Evolutionary conservation across 2,888 invertebrate species (phyloP).

Genomic region (Drosophila greeni): DNA sequence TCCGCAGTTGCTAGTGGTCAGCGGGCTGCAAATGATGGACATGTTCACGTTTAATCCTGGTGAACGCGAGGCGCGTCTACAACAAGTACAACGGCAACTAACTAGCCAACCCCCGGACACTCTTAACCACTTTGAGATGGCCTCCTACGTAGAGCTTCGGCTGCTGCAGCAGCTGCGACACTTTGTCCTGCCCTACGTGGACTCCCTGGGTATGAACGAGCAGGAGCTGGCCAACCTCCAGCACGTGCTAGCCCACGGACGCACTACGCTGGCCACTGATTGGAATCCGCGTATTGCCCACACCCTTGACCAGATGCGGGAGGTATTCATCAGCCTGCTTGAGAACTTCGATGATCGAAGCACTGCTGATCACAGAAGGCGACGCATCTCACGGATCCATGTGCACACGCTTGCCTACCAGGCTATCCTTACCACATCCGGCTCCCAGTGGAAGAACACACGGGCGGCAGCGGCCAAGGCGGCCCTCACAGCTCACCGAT

Average conservation of each 20-base stretch:
- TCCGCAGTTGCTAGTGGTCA: conserved; percentile 87
- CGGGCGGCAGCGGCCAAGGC: conserved; percentile 90
- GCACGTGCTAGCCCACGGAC: conserved; percentile 84
- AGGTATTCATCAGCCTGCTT: conserved; percentile 80
- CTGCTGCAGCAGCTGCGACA: conserved; percentile 84
- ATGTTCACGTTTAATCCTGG: conserved; percentile 81
- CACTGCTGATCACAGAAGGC: conserved; percentile 67
- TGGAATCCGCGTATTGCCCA: conserved; percentile 89
- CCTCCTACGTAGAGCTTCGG: conserved; percentile 87
- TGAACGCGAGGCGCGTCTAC: conserved; percentile 82
- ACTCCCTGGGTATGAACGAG: conserved; percentile 93
- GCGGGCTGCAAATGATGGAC: conserved; percentile 94
- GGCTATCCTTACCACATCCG: conserved; percentile 86
- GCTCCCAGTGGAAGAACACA: conserved; percentile 87
- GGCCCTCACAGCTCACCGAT: conserved; percentile 88
- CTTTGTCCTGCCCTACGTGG: conserved; percentile 85
- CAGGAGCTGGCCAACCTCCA: conserved; percentile 89
- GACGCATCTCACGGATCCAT: conserved; percentile 86
- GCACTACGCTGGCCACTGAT: conserved; percentile 86
- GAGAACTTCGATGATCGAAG: conserved; percentile 60
- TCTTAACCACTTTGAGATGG: conserved; percentile 91
- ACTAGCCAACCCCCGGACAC: conserved; percentile 81
- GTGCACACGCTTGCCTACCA: conserved; percentile 94
- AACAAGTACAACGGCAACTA: conserved; percentile 84
- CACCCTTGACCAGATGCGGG: conserved; percentile 89